phyloP scores from a whole-genome alignment of 2,113 vertebrate species.

The Emydocephalus ijimae region DNA sequence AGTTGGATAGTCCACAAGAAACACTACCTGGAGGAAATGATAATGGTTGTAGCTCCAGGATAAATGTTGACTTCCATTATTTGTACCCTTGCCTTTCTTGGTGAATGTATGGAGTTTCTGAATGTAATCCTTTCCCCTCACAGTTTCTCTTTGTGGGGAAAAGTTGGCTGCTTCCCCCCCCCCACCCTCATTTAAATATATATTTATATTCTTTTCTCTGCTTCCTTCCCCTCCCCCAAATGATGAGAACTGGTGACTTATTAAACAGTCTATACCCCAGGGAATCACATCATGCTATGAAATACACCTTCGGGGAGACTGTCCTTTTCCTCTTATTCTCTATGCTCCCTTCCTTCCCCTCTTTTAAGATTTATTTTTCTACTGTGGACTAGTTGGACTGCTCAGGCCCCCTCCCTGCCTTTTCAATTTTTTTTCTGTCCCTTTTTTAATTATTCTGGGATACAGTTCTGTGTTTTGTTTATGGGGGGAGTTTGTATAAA shows the following conservation, averaged over 20 bases:
- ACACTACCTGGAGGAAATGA: slow-evolving; percentile 3
- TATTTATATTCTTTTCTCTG: slow-evolving; percentile 13
- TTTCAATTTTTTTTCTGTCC: slow-evolving; percentile 4
- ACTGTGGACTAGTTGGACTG: slow-evolving; percentile 22
- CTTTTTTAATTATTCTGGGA: slow-evolving; percentile 16
- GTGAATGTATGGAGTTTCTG: slow-evolving; percentile 33
- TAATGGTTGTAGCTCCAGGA: neutral
- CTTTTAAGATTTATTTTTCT: slow-evolving; percentile 35
- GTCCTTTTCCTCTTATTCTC: neutral
- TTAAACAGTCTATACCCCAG: neutral
- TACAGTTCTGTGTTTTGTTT: slow-evolving; percentile 23
- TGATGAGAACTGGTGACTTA: slow-evolving; percentile 3
- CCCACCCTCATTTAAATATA: neutral
- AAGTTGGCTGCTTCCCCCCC: neutral
- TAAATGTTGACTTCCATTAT: neutral
- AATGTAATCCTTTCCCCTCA: slow-evolving; percentile 13
- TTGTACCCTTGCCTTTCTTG: neutral
- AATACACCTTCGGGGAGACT: neutral
- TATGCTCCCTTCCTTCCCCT: neutral
- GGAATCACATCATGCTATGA: neutral
- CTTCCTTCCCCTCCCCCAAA: no score
- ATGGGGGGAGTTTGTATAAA: slow-evolving; percentile 28
- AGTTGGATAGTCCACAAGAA: neutral
- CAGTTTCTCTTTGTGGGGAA: neutral
- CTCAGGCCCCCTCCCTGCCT: neutral